phyloP scores from a whole-genome alignment of 2,113 vertebrate species.

The Anarrhichthys ocellatus region DNA sequence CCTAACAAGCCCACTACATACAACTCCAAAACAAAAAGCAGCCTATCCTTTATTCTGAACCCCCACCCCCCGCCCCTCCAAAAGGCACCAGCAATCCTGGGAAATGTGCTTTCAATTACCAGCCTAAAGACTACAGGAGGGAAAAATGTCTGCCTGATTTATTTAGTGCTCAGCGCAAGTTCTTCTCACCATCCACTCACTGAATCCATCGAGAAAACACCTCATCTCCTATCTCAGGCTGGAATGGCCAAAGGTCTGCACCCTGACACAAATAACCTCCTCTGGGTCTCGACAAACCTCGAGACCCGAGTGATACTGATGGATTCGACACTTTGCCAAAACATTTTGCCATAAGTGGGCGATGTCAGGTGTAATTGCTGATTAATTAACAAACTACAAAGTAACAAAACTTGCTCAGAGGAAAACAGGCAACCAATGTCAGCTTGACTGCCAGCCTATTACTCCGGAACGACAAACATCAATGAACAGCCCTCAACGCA shows the following conservation, averaged over 20 bases:
- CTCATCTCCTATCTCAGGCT: slow-evolving; percentile 88
- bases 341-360: slow-evolving; percentile 30
- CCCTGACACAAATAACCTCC: slow-evolving; percentile 82
- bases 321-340: slow-evolving; percentile 28
- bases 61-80: slow-evolving; percentile 48
- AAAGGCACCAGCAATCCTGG: slow-evolving; percentile 74
- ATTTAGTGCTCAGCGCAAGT: slow-evolving; percentile 90
- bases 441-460: not conserved
- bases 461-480: slow-evolving; percentile 8
- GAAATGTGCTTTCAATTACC: slow-evolving; percentile 96
- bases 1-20: slow-evolving; percentile 44
- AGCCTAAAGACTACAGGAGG: slow-evolving; percentile 82
- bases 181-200: slow-evolving; percentile 89
- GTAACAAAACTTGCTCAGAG: not conserved
- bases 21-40: slow-evolving; percentile 76
- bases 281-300: slow-evolving; percentile 43
- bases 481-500: not conserved
- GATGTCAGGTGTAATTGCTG: slow-evolving; percentile 62
- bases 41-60: slow-evolving; percentile 71
- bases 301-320: slow-evolving; percentile 51
- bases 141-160: slow-evolving; percentile 85
- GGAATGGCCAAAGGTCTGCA: slow-evolving; percentile 86
- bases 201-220: slow-evolving; percentile 89
- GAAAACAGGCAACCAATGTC: slow-evolving; percentile 18
- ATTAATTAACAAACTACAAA: slow-evolving; percentile 45